Conservation (phyloP, 2,888 invertebrate species). For the Cephus pygmeus region DNA sequence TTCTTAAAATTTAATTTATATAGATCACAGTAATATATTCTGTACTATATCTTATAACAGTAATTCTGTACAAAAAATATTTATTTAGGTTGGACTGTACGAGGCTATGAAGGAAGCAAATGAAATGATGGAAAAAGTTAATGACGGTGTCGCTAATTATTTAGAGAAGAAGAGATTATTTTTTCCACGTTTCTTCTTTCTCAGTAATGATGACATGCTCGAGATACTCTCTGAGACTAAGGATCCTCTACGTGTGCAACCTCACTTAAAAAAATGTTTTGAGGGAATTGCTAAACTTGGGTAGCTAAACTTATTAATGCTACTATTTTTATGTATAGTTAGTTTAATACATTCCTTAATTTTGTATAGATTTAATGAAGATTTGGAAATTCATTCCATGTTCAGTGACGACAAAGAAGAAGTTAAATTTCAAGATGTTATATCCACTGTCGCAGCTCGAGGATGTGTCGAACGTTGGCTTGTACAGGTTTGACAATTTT, state of each 20-base stretch:
- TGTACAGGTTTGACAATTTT: slow-evolving; percentile 65
- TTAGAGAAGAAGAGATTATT: slow-evolving; percentile 85
- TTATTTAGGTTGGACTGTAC: slow-evolving; percentile 70
- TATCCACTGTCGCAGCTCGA: slow-evolving; percentile 78
- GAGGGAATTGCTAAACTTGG: slow-evolving; percentile 83
- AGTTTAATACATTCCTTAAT: slow-evolving; percentile 34
- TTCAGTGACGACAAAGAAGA: slow-evolving; percentile 82
- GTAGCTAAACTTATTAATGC: slow-evolving; percentile 31
- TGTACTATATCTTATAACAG: neutral
- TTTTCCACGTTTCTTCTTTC: slow-evolving; percentile 89
- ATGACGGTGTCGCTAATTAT: slow-evolving; percentile 84
- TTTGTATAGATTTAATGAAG: slow-evolving; percentile 71
- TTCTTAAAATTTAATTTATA: neutral
- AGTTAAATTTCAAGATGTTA: slow-evolving; percentile 72
- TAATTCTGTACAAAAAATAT: neutral
- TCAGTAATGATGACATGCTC: slow-evolving; percentile 91
- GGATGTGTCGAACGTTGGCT: slow-evolving; percentile 92
- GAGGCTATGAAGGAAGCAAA: slow-evolving; percentile 79
- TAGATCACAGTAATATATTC: neutral
- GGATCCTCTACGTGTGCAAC: slow-evolving; percentile 85
- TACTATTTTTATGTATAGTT: neutral
- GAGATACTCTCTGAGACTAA: slow-evolving; percentile 92
- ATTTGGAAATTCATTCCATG: slow-evolving; percentile 81
- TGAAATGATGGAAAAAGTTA: slow-evolving; percentile 80
- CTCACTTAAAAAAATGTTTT: slow-evolving; percentile 88